Conservation (phyloP, 2,797 vertebrate species). For the Rhinoraja longicauda region DNA sequence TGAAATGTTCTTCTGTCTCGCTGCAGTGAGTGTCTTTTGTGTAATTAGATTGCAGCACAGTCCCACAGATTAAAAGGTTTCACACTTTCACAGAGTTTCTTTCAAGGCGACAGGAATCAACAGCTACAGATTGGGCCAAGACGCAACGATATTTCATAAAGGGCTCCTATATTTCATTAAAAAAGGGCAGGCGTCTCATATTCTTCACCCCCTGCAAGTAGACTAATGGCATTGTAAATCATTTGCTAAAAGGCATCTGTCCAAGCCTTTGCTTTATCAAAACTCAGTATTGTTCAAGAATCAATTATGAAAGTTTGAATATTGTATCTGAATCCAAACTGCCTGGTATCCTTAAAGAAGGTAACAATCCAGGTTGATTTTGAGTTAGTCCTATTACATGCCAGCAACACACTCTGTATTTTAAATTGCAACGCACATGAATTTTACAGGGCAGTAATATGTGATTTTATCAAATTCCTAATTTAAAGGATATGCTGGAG, state of each 20-base stretch:
- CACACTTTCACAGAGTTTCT: too few species aligned
- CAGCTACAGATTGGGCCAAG: too few species aligned
- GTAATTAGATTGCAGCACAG: too few species aligned
- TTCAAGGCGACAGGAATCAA: too few species aligned
- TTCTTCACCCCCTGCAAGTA: neutral
- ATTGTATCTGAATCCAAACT: neutral
- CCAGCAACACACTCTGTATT: neutral
- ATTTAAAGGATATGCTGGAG: neutral
- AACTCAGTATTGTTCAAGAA: neutral
- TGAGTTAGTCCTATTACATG: neutral
- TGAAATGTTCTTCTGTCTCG: too few species aligned
- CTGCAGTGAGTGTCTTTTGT: too few species aligned
- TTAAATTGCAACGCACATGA: neutral
- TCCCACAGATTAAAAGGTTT: too few species aligned
- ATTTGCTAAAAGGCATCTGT: neutral
- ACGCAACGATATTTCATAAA: too few species aligned
- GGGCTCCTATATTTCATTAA: too few species aligned
- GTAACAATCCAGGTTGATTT: neutral
- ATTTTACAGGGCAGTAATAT: neutral
- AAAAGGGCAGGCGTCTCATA: neutral
- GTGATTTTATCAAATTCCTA: neutral
- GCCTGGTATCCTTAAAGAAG: neutral
- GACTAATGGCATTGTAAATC: neutral
- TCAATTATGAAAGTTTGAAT: neutral
- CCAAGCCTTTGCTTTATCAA: neutral